Percentiles rank a stretch among this genome's conserved stretches.
These are phyloP conservation scores for Phaethon lepturus DNA, from an alignment of 2,113 vertebrate species.

Conservation along the genomic window DNA sequence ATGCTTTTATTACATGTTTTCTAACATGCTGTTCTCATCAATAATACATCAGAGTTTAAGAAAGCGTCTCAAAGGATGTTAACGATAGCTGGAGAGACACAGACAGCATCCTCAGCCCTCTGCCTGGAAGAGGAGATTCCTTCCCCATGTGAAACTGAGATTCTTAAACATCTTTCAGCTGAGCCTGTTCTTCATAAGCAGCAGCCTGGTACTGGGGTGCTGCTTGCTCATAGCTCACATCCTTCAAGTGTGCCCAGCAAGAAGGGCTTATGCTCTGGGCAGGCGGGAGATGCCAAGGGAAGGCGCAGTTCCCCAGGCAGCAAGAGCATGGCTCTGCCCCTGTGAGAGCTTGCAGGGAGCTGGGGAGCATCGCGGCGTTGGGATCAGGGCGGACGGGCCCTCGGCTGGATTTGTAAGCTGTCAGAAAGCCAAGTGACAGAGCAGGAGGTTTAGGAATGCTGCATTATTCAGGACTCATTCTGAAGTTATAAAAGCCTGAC, in stretches of 20 bases:
- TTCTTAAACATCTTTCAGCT: background rate
- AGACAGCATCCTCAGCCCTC: background rate
- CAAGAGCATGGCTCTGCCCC: background rate
- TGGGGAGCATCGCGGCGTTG: background rate
- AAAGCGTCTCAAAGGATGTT: no score
- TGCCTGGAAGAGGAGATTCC: background rate
- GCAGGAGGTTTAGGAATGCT: background rate
- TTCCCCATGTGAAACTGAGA: background rate
- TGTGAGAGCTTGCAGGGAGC: background rate
- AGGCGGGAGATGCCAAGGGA: background rate
- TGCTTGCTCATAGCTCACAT: background rate
- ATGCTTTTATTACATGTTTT: background rate
- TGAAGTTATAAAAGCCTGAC: background rate
- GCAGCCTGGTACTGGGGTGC: background rate
- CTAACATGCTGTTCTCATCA: background rate
- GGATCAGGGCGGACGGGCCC: no score
- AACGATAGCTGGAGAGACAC: background rate
- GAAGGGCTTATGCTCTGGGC: background rate
- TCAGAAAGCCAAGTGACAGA: background rate
- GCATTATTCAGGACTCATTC: no score
- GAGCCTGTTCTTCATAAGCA: background rate
- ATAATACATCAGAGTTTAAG: background rate
- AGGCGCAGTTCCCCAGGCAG: background rate
- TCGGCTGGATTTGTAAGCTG: background rate
- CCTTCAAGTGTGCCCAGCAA: background rate